Evolutionary conservation across 2,888 invertebrate species (phyloP).

Genomic region (Apodemia zela): DNA sequence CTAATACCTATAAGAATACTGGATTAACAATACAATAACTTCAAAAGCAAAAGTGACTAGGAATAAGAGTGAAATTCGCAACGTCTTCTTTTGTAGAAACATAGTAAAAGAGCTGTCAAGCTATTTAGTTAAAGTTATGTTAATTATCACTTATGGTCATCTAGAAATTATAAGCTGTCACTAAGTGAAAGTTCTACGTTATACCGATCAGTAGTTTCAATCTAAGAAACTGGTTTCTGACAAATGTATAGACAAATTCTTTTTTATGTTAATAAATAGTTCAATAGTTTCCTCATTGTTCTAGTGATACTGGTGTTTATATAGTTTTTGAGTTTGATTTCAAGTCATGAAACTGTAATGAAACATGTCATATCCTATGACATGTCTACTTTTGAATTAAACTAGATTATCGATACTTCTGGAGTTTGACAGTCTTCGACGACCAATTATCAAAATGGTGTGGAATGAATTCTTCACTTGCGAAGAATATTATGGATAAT

Average conservation of each 20-base stretch:
- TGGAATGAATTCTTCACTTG: too few relatives aligned
- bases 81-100: background rate
- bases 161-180: constrained; percentile 7
- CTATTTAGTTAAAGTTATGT: background rate
- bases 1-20: too few relatives aligned
- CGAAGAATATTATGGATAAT: too few relatives aligned
- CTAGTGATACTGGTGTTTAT: too few relatives aligned
- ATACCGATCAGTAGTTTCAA: constrained; percentile 6
- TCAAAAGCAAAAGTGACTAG: background rate
- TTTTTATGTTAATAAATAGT: background rate
- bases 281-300: background rate
- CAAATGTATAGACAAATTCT: background rate
- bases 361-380: too few relatives aligned
- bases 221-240: constrained; percentile 9
- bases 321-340: too few relatives aligned
- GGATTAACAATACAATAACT: too few relatives aligned
- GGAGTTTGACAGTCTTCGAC: too few relatives aligned
- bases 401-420: too few relatives aligned
- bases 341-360: too few relatives aligned
- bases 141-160: constrained; percentile 11
- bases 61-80: background rate
- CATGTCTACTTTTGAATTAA: too few relatives aligned
- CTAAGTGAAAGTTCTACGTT: constrained; percentile 8
- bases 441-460: too few relatives aligned
- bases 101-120: background rate